Evolutionary conservation across 1,140 invertebrate genomes (phyloP).

Genomic region (Leptoteleia sp.): DNA sequence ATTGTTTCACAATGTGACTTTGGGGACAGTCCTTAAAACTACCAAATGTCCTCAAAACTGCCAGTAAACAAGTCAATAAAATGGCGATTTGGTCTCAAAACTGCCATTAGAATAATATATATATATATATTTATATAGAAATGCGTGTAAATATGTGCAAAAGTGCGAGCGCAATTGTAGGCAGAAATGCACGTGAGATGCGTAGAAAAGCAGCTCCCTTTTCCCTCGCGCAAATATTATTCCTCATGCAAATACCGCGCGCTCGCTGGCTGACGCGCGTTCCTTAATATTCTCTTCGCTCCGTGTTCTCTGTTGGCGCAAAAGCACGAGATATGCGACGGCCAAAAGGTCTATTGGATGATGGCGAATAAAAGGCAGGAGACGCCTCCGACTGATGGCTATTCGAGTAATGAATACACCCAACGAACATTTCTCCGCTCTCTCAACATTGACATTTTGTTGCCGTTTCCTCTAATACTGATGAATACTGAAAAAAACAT

Average conservation of each 20-base stretch:
- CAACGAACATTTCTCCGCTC: constrained; percentile 23
- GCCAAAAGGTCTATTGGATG: constrained; percentile 53
- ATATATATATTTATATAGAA: too few relatives aligned
- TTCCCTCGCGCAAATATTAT: constrained; percentile 57
- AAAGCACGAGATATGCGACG: constrained; percentile 33
- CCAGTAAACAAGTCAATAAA: too few relatives aligned
- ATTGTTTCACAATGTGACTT: too few relatives aligned
- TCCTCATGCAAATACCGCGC: constrained; percentile 60
- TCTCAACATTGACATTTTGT: constrained; percentile 47
- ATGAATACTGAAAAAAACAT: constrained; percentile 15
- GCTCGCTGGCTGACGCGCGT: constrained; percentile 38
- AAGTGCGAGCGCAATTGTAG: constrained; percentile 3
- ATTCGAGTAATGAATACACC: constrained; percentile 59
- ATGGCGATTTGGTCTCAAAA: too few relatives aligned
- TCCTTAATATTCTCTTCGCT: constrained; percentile 54
- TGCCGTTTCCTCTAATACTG: constrained; percentile 34
- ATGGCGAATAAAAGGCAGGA: constrained; percentile 56
- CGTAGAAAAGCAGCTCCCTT: constrained; percentile 38
- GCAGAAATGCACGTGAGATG: constrained; percentile 39
- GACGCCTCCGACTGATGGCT: constrained; percentile 52
- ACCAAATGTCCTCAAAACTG: too few relatives aligned
- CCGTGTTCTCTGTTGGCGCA: constrained; percentile 24
- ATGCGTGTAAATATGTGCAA: too few relatives aligned
- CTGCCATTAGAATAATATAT: too few relatives aligned
- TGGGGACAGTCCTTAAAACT: too few relatives aligned